A percentile compares a stretch with the other conserved stretches of the same genome.
These are phyloP conservation scores for Avahi laniger DNA, from an alignment of 2,797 vertebrate species.

Conservation along the genomic window DNA sequence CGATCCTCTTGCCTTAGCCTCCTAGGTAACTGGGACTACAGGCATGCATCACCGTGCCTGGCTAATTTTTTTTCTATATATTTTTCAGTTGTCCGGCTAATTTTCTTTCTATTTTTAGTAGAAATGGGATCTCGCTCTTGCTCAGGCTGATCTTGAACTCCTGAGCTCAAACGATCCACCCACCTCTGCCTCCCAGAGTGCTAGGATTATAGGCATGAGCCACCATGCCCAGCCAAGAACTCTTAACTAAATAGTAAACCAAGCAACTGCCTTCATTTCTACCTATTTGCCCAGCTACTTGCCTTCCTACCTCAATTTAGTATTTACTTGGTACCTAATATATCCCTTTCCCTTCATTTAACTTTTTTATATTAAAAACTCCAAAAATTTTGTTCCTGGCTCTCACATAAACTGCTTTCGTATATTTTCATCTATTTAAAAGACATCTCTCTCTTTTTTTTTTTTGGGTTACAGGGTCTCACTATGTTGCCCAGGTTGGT, in stretches of 20 bases:
- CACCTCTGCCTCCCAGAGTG: no score
- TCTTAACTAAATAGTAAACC: not conserved
- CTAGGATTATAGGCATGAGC: no score
- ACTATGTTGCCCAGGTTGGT: not conserved
- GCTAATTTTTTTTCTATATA: no score
- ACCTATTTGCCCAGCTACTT: not conserved
- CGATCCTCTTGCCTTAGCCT: no score
- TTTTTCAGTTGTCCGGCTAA: no score
- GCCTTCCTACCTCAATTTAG: not conserved
- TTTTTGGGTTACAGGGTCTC: not conserved
- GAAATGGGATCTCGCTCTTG: no score
- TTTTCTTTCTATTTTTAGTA: no score
- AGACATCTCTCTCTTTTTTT: not conserved
- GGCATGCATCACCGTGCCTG: no score
- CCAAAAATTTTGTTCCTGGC: not conserved
- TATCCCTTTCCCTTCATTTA: not conserved
- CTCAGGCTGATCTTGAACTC: no score
- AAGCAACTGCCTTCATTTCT: not conserved
- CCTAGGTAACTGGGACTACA: no score
- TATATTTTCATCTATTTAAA: constrained; percentile 5
- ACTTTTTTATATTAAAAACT: not conserved
- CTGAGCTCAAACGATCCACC: no score
- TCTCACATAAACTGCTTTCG: not conserved
- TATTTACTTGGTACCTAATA: not conserved
- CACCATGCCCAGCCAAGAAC: not conserved